Evolutionary conservation across 2,888 invertebrate genomes (phyloP), one percentile per base, ranked within the genome.

Genomic region (Clitarchus hookeri): DNA sequence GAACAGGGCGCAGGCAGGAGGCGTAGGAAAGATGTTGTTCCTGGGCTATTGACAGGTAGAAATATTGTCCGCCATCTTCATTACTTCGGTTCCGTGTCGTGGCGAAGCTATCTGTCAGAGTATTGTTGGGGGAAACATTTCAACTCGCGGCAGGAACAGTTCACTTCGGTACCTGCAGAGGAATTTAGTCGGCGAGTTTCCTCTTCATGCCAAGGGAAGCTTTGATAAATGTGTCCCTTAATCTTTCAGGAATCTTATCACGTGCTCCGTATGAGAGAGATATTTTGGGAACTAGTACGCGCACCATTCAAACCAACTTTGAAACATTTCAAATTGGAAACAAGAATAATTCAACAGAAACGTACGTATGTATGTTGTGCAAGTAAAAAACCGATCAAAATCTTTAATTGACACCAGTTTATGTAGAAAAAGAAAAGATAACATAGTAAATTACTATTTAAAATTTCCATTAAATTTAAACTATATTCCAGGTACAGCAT

Each of bases 11-110:
- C 26, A 36, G 53, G 27, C 23, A 77, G 23, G 44, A 65, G 85
- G 54, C 82, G 83, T 25, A 83, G 53, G 85, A 48, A 83, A 82
- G 4, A 82, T 82, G 82, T 36, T 82, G 82, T 23, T 82, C 82
- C 82, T 82, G 44, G 36, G 83, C 84, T 83, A 87, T 87, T 87
- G 87, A 87, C 87, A 87, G 87, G 85, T 85, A 84, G 77, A 87
- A 85, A 87, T 83, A 87, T 87, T 87, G 85, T 85, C 83, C 83
- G 85, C 85, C 83, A 85, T 85, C 86, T 86, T 86, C 86, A 86
- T 86, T 86, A 86, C 84, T 78, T 44, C 84, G 80, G 86, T 82
- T 82, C 82, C 84, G 26, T 79, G 85, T 82, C 83, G 48, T 54
- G 44, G 83, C 54, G 77, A 82, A 83, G 85, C 85, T 80, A 85